Conservation (phyloP, 1,140 invertebrate genomes). For the Andrena cerasifolii region DNA sequence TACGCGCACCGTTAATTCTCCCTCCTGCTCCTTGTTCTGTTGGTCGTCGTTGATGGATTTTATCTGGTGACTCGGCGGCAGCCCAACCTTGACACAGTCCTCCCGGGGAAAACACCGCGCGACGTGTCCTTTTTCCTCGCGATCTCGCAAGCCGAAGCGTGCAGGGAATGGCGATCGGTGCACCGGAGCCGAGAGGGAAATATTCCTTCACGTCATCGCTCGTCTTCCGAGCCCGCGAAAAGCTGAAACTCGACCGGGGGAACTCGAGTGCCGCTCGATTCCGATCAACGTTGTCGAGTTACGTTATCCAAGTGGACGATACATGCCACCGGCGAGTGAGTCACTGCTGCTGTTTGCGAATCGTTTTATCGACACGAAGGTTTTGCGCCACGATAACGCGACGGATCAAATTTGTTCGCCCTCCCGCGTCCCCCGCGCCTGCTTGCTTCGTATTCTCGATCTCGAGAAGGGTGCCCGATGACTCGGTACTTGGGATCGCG, state of each 20-base stretch:
- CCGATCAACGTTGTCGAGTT: too few relatives aligned
- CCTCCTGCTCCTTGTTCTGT: not conserved
- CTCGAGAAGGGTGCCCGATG: not conserved
- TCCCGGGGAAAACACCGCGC: not conserved
- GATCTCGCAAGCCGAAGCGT: not conserved
- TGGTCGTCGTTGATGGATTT: conserved; percentile 4
- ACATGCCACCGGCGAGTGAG: not conserved
- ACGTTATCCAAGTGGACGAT: too few relatives aligned
- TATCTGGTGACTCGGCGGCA: not conserved
- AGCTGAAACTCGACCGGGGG: not conserved
- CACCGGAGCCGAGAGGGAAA: not conserved
- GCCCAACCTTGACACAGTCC: conserved; percentile 39
- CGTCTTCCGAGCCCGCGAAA: not conserved
- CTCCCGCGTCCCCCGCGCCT: not conserved
- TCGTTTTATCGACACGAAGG: not conserved
- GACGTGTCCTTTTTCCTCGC: not conserved
- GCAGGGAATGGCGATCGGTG: not conserved
- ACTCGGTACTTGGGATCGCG: not conserved
- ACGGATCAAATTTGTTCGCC: not conserved
- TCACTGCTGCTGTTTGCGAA: not conserved
- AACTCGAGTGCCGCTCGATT: too few relatives aligned
- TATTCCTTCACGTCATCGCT: not conserved
- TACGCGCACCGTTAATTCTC: conserved; percentile 11
- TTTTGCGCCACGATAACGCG: not conserved
- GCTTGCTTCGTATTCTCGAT: not conserved